These are phyloP conservation scores for Pseudococcus viburni DNA, from an alignment of 2,888 invertebrate species.

Conservation along the genomic window DNA sequence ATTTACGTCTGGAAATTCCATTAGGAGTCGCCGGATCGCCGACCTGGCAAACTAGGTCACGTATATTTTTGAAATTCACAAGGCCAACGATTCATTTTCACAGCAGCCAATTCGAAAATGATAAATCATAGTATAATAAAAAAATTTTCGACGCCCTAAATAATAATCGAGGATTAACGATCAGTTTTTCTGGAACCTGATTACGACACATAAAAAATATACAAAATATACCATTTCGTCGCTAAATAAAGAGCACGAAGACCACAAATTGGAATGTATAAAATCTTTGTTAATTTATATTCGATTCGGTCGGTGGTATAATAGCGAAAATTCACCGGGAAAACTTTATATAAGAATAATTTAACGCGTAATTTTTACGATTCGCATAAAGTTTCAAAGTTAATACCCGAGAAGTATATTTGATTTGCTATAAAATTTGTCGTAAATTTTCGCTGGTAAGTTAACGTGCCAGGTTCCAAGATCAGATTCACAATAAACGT, in stretches of 20 bases:
- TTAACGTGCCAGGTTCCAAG: constrained; percentile 15
- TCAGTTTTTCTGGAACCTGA: background rate
- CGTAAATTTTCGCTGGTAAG: constrained; percentile 29
- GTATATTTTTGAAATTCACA: too few relatives aligned
- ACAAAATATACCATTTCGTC: background rate
- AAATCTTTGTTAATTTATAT: constrained; percentile 6
- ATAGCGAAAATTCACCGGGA: background rate
- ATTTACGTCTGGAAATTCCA: too few relatives aligned
- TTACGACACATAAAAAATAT: background rate
- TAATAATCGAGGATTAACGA: background rate
- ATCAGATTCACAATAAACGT: constrained; percentile 28
- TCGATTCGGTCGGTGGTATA: background rate
- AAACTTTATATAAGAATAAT: constrained; percentile 27
- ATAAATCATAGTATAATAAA: too few relatives aligned
- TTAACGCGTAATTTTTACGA: constrained; percentile 39
- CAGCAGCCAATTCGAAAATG: too few relatives aligned
- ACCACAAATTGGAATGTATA: background rate
- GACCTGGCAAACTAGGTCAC: too few relatives aligned
- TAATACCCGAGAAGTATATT: constrained; percentile 19
- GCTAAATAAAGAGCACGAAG: background rate
- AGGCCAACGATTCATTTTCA: too few relatives aligned
- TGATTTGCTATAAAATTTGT: constrained; percentile 29
- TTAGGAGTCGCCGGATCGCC: too few relatives aligned
- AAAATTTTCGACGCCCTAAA: too few relatives aligned
- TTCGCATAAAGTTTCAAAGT: constrained; percentile 28